A percentile compares a stretch with the other conserved stretches of the same genome.
phyloP scores from a whole-genome alignment of 2,888 invertebrate genomes.

The Dynastes tityus region DNA sequence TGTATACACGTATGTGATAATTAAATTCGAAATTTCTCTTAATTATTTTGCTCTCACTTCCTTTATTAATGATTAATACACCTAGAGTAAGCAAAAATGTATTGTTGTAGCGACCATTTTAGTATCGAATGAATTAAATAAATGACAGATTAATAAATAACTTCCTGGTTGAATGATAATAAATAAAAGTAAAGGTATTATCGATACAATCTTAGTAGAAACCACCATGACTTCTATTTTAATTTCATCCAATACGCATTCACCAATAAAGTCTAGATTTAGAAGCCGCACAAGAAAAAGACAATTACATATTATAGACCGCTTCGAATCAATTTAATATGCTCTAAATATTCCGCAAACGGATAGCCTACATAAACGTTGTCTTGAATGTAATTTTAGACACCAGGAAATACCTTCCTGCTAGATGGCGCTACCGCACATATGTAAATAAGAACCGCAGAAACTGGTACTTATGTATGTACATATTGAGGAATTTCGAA shows the following conservation, averaged over 20 bases:
- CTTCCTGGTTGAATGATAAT: not conserved
- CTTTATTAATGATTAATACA: not conserved
- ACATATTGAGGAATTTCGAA: not conserved
- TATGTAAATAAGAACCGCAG: conserved; percentile 7
- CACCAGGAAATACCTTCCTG: conserved; percentile 22
- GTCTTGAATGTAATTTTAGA: conserved; percentile 22
- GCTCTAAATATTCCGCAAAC: conserved; percentile 27
- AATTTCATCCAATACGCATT: not conserved
- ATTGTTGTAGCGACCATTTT: not conserved
- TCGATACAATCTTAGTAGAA: not conserved
- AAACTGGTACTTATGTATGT: too few species aligned
- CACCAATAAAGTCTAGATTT: not conserved
- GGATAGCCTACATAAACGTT: not conserved
- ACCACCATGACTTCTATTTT: conserved; percentile 2
- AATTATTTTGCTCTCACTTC: conserved; percentile 4
- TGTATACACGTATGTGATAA: not conserved
- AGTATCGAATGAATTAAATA: not conserved
- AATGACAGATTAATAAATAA: not conserved
- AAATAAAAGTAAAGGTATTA: too few species aligned
- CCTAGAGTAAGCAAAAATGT: not conserved
- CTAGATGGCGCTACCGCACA: not conserved
- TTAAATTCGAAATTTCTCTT: conserved; percentile 10
- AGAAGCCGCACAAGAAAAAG: not conserved
- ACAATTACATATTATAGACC: not conserved
- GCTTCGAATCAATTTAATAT: conserved; percentile 15